phyloP scores from a whole-genome alignment of 2,113 vertebrate species.

The Channa argus region DNA sequence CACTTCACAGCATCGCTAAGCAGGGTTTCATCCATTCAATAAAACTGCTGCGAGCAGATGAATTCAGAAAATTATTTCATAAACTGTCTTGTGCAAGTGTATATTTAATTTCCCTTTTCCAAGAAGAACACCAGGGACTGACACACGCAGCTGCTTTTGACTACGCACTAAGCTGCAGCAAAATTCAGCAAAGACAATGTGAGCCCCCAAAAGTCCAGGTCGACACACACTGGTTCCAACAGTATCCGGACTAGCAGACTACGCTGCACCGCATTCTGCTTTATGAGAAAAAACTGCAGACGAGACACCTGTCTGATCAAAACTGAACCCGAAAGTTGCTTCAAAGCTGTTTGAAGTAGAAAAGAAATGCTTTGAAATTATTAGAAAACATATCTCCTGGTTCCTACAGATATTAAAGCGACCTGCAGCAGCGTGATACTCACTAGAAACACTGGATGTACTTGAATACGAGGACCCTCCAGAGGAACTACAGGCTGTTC shows the following conservation, averaged over 20 bases:
- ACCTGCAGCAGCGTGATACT: neutral
- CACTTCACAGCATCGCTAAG: neutral
- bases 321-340: neutral
- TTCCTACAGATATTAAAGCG: neutral
- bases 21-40: too few species aligned
- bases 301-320: constrained; percentile 5
- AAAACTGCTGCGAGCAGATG: too few species aligned
- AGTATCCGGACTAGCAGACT: neutral
- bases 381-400: neutral
- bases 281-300: neutral
- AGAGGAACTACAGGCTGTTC: constrained; percentile 3
- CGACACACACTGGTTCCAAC: neutral
- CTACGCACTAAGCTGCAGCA: constrained; percentile 25
- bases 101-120: neutral
- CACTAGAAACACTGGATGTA: neutral
- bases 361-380: too few species aligned
- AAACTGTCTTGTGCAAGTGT: neutral
- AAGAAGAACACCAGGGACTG: neutral
- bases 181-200: neutral
- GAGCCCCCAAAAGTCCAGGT: neutral
- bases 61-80: too few species aligned
- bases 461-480: neutral
- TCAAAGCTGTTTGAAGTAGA: neutral
- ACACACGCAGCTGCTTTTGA: neutral
- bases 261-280: neutral